phyloP scores from a whole-genome alignment of 2,888 invertebrate species.

The Drosophila parthenogenetica region DNA sequence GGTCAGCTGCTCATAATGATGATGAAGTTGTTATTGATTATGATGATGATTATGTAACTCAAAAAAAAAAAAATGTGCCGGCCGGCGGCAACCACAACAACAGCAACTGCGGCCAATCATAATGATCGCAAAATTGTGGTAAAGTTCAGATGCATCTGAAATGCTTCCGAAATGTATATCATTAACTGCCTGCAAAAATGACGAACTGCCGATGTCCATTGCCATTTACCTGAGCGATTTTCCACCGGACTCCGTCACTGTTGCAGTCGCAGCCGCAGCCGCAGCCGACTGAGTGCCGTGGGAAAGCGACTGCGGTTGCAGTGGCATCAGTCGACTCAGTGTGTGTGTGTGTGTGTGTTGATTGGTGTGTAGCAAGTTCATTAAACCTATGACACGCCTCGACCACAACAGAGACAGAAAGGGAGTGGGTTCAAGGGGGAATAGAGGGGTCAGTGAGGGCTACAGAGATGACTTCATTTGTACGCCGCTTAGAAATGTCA shows the following conservation, averaged over 20 bases:
- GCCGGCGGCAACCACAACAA: constrained; percentile 24
- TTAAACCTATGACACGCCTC: constrained; percentile 70
- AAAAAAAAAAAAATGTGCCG: constrained; percentile 33
- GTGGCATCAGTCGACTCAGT: constrained; percentile 14
- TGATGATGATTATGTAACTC: constrained; percentile 57
- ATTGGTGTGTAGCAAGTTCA: constrained; percentile 51
- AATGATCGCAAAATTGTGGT: constrained; percentile 72
- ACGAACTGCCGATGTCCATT: constrained; percentile 67
- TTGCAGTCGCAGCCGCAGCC: constrained; percentile 10
- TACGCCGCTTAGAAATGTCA: constrained; percentile 66
- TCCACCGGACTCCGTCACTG: constrained; percentile 19
- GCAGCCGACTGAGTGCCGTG: constrained; percentile 56
- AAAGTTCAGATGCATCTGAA: constrained; percentile 69
- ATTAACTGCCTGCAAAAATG: constrained; percentile 70
- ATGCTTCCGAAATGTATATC: constrained; percentile 78
- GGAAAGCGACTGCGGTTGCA: constrained; percentile 61
- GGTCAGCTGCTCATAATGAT: constrained; percentile 36
- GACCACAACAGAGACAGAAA: constrained; percentile 5
- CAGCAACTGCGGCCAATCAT: constrained; percentile 54
- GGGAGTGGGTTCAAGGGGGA: no score
- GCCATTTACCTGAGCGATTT: constrained; percentile 52
- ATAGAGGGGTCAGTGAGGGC: no score
- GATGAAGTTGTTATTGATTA: constrained; percentile 27
- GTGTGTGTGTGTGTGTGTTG: constrained; percentile 4
- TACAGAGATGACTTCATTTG: constrained; percentile 68